Evolutionary conservation across 2,888 invertebrate species (phyloP).

Genomic region (Molorchus minor): DNA sequence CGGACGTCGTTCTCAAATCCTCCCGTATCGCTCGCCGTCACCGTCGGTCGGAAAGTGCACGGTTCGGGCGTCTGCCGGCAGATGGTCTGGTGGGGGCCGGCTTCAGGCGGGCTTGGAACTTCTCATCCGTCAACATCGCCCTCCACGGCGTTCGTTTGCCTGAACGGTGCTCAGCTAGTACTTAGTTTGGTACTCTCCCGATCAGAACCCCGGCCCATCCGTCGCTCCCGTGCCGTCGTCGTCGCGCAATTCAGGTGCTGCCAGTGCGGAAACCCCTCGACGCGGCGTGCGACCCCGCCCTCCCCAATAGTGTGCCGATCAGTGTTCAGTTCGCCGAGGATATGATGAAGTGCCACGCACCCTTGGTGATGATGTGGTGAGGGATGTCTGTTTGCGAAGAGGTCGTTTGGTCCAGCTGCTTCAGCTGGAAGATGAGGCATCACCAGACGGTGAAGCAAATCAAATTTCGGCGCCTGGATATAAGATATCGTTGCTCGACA

Average conservation of each 20-base stretch:
- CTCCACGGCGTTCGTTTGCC: constrained; percentile 22
- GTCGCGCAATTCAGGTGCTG: constrained; percentile 8
- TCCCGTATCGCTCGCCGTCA: constrained; percentile 23
- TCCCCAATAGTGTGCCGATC: constrained; percentile 64
- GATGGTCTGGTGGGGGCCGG: constrained; percentile 51
- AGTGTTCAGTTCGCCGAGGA: constrained; percentile 41
- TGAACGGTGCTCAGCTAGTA: constrained; percentile 16
- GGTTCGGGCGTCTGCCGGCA: constrained; percentile 41
- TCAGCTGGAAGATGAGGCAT: constrained; percentile 56
- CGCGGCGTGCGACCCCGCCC: not conserved
- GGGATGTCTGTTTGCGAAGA: constrained; percentile 48
- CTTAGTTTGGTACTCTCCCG: constrained; percentile 19
- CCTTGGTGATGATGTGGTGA: constrained; percentile 37
- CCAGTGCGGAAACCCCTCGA: constrained; percentile 14
- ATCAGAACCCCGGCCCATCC: constrained; percentile 9
- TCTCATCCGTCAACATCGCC: constrained; percentile 56
- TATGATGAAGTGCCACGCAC: constrained; percentile 18
- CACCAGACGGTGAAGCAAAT: constrained; percentile 51
- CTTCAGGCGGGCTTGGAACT: constrained; percentile 60
- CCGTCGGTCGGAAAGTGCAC: constrained; percentile 15
- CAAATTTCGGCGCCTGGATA: constrained; percentile 55
- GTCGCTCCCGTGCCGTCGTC: constrained; percentile 12
- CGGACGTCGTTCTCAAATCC: constrained; percentile 21
- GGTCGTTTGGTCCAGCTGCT: constrained; percentile 29
- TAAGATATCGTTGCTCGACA: constrained; percentile 52